Conservation (phyloP, 2,797 vertebrate species). For the Jordanella pulchra region DNA sequence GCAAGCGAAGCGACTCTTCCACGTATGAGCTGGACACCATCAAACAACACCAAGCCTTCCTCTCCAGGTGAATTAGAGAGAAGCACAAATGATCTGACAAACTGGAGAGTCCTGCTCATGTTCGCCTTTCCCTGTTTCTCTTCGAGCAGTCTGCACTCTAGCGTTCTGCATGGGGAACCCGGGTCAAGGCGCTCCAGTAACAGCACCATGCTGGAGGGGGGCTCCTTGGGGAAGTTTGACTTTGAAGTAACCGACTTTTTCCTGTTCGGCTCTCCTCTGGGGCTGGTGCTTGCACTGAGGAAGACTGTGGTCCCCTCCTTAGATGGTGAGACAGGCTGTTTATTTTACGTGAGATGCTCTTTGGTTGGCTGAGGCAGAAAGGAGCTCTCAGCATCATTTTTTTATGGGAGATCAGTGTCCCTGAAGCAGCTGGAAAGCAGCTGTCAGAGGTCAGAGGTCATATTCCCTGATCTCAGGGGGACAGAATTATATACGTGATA, state of each 20-base stretch:
- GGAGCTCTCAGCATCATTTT: constrained; percentile 23
- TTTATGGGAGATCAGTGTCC: constrained; percentile 13
- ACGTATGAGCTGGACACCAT: constrained; percentile 96
- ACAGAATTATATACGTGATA: not conserved
- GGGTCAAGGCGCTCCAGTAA: constrained; percentile 88
- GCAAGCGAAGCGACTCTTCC: constrained; percentile 96
- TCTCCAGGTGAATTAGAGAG: constrained; percentile 85
- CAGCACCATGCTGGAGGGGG: constrained; percentile 91
- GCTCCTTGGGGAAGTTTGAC: constrained; percentile 88
- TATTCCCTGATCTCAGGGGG: constrained; percentile 21
- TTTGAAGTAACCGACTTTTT: constrained; percentile 97
- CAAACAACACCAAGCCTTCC: constrained; percentile 96
- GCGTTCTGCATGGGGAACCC: constrained; percentile 86
- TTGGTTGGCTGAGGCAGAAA: constrained; percentile 5
- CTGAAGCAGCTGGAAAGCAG: constrained; percentile 35
- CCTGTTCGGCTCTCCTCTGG: constrained; percentile 94
- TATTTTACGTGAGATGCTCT: not conserved
- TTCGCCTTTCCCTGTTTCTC: not conserved
- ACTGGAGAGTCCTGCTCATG: not conserved
- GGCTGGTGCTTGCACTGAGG: constrained; percentile 94
- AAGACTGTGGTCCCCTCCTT: constrained; percentile 90
- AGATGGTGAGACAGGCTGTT: constrained; percentile 81
- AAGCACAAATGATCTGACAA: not conserved
- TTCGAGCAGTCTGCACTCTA: constrained; percentile 87
- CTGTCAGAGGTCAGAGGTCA: constrained; percentile 30